Conservation (phyloP, 2,888 invertebrate genomes). For the Diadegma fenestrale region DNA sequence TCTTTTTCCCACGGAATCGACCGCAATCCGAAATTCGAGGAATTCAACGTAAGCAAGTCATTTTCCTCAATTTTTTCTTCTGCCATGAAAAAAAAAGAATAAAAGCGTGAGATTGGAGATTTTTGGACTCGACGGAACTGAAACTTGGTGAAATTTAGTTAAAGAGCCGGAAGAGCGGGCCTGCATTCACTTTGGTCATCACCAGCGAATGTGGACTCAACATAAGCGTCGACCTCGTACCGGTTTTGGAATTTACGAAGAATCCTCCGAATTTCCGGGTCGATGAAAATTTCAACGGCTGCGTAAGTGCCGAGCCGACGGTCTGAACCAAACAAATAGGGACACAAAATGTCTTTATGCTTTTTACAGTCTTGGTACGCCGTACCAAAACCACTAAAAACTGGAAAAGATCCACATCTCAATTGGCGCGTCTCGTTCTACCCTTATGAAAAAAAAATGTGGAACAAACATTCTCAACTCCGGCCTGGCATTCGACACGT, state of each 20-base stretch:
- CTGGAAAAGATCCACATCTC: constrained; percentile 72
- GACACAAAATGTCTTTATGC: neutral
- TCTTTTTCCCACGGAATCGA: constrained; percentile 70
- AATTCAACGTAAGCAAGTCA: neutral
- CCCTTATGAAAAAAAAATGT: constrained; percentile 86
- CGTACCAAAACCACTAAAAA: constrained; percentile 84
- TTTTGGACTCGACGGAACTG: too few species aligned
- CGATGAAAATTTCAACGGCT: constrained; percentile 44
- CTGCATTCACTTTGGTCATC: constrained; percentile 87
- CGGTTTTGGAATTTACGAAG: constrained; percentile 85
- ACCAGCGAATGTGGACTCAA: constrained; percentile 73
- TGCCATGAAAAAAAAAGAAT: neutral
- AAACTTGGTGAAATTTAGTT: constrained; percentile 75
- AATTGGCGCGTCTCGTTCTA: constrained; percentile 88
- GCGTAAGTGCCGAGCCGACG: constrained; percentile 27
- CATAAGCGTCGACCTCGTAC: constrained; percentile 86
- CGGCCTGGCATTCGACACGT: constrained; percentile 76
- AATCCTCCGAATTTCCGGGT: constrained; percentile 83
- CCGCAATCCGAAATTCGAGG: neutral
- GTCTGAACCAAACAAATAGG: neutral
- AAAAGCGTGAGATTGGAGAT: neutral
- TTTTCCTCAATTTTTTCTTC: neutral
- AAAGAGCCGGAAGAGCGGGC: constrained; percentile 85
- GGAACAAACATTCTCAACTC: constrained; percentile 80
- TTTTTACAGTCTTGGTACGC: constrained; percentile 84